phyloP scores from a whole-genome alignment of 2,113 vertebrate genomes.

The Puntigrus tetrazona region DNA sequence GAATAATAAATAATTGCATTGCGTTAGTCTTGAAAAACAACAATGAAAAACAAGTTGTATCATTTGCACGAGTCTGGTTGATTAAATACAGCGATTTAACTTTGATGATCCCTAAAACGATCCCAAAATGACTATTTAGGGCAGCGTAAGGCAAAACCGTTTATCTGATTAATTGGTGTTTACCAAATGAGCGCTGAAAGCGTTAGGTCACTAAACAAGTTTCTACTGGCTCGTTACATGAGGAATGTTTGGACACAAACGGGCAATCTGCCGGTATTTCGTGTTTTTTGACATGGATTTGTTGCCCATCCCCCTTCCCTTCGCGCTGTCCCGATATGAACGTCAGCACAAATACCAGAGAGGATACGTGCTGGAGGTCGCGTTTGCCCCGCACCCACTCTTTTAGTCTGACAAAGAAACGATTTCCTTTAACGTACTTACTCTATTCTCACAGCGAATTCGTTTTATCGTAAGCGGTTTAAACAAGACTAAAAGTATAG shows the following conservation, averaged over 20 bases:
- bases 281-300: background rate
- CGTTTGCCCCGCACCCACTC: slow-evolving; percentile 4
- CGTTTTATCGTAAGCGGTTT: background rate
- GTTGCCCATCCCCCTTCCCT: slow-evolving; percentile 22
- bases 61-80: background rate
- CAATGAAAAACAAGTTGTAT: background rate
- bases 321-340: background rate
- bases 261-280: background rate
- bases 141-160: background rate
- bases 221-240: background rate
- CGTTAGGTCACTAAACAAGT: background rate
- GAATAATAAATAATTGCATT: background rate
- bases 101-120: background rate
- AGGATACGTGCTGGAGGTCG: slow-evolving; percentile 18
- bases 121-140: background rate
- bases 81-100: background rate
- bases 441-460: too few relatives aligned
- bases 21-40: background rate
- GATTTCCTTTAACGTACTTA: too few relatives aligned
- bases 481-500: background rate
- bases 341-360: slow-evolving; percentile 22
- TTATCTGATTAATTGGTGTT: background rate
- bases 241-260: background rate
- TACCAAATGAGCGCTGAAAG: background rate
- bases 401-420: background rate